Conservation (phyloP, 1,140 invertebrate species). For the Reticulitermes speratus region DNA sequence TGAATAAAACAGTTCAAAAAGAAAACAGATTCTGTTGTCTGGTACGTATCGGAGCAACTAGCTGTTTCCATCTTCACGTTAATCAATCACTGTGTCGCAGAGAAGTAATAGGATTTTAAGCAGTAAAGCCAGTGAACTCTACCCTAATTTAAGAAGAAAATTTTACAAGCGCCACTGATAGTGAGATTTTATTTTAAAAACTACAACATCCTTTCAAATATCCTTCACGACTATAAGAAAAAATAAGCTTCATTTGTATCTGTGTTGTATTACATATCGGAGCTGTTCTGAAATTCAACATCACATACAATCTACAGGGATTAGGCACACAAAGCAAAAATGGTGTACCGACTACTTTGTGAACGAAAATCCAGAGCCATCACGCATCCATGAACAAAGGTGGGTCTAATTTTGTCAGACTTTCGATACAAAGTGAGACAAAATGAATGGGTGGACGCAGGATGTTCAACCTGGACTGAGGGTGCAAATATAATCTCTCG, state of each 20-base stretch:
- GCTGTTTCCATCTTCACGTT: no score
- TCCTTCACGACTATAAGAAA: background rate
- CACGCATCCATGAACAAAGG: background rate
- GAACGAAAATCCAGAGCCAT: background rate
- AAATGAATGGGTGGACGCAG: background rate
- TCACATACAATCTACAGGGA: background rate
- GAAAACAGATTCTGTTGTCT: no score
- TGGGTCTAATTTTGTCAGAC: background rate
- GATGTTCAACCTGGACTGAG: background rate
- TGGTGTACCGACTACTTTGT: background rate
- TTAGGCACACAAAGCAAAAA: background rate
- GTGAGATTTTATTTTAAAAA: background rate
- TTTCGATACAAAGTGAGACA: background rate
- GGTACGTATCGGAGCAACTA: no score
- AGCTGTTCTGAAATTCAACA: background rate
- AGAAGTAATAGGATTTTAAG: no score
- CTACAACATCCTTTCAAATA: background rate
- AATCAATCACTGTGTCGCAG: no score
- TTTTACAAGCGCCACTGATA: no score
- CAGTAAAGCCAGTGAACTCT: no score
- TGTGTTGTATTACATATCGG: background rate
- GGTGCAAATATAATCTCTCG: background rate
- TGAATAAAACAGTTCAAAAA: no score
- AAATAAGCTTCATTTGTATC: background rate
- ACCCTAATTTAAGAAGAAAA: no score